A percentile compares a stretch with the other conserved stretches of the same genome.
These are phyloP conservation scores for Orthosia gracilis DNA, from an alignment of 2,888 invertebrate genomes.

Conservation along the genomic window DNA sequence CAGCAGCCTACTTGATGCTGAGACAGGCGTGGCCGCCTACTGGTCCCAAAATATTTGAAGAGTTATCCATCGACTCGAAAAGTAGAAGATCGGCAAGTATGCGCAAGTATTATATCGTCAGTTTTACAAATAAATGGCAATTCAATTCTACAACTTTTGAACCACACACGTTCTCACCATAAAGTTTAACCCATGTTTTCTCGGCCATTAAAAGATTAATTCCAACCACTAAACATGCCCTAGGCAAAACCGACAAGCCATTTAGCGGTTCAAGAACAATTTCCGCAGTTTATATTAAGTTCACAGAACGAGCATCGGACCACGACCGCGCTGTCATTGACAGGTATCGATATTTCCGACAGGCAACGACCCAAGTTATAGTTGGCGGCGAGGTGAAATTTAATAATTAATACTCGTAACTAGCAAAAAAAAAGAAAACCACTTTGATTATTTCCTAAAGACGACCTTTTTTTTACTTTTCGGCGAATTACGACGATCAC, in stretches of 20 bases:
- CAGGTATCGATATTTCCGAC: conserved; percentile 39
- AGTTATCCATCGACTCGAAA: no score
- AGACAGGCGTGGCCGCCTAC: no score
- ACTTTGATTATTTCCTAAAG: background rate
- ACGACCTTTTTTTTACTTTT: no score
- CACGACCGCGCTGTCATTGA: conserved; percentile 29
- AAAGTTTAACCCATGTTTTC: conserved; percentile 7
- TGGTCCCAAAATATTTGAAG: no score
- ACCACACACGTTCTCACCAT: background rate
- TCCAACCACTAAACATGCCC: conserved; percentile 37
- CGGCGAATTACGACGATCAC: no score
- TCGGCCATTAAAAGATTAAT: conserved; percentile 9
- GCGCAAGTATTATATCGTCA: no score
- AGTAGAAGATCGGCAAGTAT: no score
- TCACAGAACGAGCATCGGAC: conserved; percentile 33
- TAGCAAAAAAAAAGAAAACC: background rate
- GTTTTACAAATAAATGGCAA: no score
- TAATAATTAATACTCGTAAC: background rate
- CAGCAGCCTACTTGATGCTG: no score
- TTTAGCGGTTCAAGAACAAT: conserved; percentile 41
- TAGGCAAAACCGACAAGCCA: conserved; percentile 9
- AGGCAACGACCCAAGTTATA: background rate
- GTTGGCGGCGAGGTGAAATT: background rate
- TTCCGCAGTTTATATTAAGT: conserved; percentile 40
- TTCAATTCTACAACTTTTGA: background rate